Base-by-base conservation (phyloP, 2,888 invertebrate genomes). In the Calameuta pallipes region DNA sequence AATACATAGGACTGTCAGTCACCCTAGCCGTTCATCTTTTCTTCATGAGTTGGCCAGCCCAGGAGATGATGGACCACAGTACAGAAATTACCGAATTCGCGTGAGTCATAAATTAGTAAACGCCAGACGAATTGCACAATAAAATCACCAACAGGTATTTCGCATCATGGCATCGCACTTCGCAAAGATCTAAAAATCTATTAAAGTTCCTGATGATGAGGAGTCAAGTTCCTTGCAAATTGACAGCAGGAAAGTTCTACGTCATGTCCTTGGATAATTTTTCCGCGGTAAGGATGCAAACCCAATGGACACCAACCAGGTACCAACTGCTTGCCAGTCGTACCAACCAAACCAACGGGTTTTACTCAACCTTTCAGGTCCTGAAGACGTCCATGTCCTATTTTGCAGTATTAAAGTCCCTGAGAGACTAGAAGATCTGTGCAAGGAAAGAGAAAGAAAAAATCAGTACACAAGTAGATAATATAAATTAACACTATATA, bases 181-280 rank as follows among this genome's bases (percentile, higher is more conserved):
- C 87, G 13, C 34, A 84, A 0, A 82, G 81, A 73, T 79, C 84
- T 4, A 83, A 87, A 69, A 86, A 80, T 78, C 75, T 87, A 13
- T 69, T 88, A 1, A 76, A 79, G 9, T 70, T 88, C 12, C 83
- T 88, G 80, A 68, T 88, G 23, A 34, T 83, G 37, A 82, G 84
- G 77, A 85, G 86, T 74, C 75, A 81, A 1, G 36, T 11, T 31
- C 87, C 88, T 1, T 79, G 87, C 36, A 80, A 81, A 75, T 80
- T 88, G 77, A 88, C 88, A 0, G 88, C 88, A 0, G 85, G 83
- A 6, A 84, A 82, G 35, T 71, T 88, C 31, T 88, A 84, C 74
- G 75, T 79, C 12, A 75, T 88, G 15, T 86, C 88, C 71, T 77
- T 88, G 77, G 75, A 85, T 76, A 87, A 85, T 56, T 88, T 87